Evolutionary conservation across 2,888 invertebrate genomes (phyloP), one percentile per base, ranked within the genome.

Genomic region (Dendrolimus houi): DNA sequence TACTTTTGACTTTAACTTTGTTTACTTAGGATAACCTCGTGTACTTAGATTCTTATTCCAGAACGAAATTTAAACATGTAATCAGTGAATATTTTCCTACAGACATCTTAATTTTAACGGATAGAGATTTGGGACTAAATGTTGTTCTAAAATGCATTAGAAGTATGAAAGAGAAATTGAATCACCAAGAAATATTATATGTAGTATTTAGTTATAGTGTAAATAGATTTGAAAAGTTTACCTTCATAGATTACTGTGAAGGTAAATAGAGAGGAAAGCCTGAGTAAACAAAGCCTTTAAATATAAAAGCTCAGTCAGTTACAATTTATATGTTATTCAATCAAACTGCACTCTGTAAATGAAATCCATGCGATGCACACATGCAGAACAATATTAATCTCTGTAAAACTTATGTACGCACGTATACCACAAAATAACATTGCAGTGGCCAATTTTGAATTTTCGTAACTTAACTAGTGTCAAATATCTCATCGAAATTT

Each of bases 341-440:
- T 77, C 74, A 85, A 79, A 83, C 79, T 79, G 77, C 80, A 84
- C 79, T 81, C 79, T 29, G 71, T 63, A 71, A 74, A 74, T 75
- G 68, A 71, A 81, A 75, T 80, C 71, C 87, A 89, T 87, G 88
- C 89, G 76, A 79, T 77, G 77, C 81, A 80, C 72, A 74, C 83
- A 83, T 81, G 82, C 87, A 75, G 69, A 60, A 74, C 70, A 70
- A 75, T 74, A 75, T 75, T 71, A 73, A 67, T 65, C 66, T 63
- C 66, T 69, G 60, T 69, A 74, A 77, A 71, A 75, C 72, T 75
- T 79, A 83, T 81, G 80, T 79, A 83, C 78, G 80, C 80, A 82
- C 81, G 81, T 75, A 81, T 47, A 47, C 47, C 47, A 12, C 12
- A 2, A 9, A 10, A 10, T 47, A 12, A 47, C 47, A 47, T 47